These are phyloP conservation scores for Lophius americanus DNA, from an alignment of 2,797 vertebrate genomes.

Conservation along the genomic window DNA sequence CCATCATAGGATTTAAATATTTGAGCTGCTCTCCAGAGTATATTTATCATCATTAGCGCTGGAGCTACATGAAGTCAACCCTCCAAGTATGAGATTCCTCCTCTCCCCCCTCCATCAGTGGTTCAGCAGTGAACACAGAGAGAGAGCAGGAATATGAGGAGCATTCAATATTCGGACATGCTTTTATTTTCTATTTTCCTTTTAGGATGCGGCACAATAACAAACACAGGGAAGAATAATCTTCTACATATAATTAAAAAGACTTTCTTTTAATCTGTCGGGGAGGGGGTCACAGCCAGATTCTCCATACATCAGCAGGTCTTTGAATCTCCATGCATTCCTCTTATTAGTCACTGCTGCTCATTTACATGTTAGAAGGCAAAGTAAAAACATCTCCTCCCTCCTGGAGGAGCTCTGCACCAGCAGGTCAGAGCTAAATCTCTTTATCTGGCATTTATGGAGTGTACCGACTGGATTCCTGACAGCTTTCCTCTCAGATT, in stretches of 20 bases:
- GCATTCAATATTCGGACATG: neutral
- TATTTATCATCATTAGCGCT: constrained; percentile 48
- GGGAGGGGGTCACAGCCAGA: neutral
- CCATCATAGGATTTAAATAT: constrained; percentile 15
- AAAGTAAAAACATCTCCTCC: neutral
- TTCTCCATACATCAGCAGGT: neutral
- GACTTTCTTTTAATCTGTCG: neutral
- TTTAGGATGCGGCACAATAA: neutral
- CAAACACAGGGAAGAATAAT: neutral
- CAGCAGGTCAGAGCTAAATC: constrained; percentile 8
- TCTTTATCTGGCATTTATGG: constrained; percentile 6
- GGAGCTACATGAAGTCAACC: constrained; percentile 31
- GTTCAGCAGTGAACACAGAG: constrained; percentile 19
- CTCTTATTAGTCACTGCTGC: neutral
- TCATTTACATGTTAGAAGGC: constrained; percentile 7
- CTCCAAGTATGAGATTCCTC: constrained; percentile 6
- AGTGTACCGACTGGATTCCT: constrained; percentile 25
- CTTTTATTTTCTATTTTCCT: neutral
- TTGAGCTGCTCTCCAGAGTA: constrained; percentile 30
- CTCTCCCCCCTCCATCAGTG: constrained; percentile 19
- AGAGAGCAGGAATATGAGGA: neutral
- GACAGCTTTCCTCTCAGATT: constrained; percentile 22
- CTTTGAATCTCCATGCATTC: neutral
- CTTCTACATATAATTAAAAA: neutral
- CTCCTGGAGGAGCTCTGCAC: neutral